Conservation (phyloP, 2,113 vertebrate species). For the Pseudolaguvia tuberculata region DNA sequence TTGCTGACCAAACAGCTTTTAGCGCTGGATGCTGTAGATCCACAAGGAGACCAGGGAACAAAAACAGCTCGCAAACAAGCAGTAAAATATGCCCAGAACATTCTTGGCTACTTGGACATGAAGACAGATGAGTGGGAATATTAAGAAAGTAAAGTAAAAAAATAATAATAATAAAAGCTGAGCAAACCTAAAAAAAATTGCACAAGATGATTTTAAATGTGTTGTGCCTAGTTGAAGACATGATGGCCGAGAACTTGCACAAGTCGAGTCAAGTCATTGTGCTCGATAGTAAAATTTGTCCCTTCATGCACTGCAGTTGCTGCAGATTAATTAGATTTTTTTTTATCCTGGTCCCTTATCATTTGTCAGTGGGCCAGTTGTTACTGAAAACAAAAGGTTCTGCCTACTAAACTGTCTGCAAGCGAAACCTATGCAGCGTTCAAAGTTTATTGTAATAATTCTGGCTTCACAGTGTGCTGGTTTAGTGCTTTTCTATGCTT, state of each 20-base stretch:
- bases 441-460: slow-evolving; percentile 24
- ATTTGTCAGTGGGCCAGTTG: slow-evolving; percentile 36
- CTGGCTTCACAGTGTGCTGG: slow-evolving; percentile 19
- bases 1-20: slow-evolving; percentile 93
- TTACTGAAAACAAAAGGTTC: slow-evolving; percentile 43
- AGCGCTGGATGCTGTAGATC: slow-evolving; percentile 89
- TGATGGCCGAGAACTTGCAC: not conserved
- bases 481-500: slow-evolving; percentile 9
- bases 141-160: slow-evolving; percentile 53
- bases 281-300: slow-evolving; percentile 51
- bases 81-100: slow-evolving; percentile 93
- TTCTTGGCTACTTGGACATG: slow-evolving; percentile 93
- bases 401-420: slow-evolving; percentile 46
- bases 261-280: slow-evolving; percentile 39
- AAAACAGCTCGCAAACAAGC: slow-evolving; percentile 91
- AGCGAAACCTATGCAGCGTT: slow-evolving; percentile 26
- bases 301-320: slow-evolving; percentile 63
- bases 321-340: slow-evolving; percentile 47
- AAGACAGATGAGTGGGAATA: slow-evolving; percentile 98
- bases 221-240: slow-evolving; percentile 33
- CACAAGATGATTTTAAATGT: slow-evolving; percentile 24
- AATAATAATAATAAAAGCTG: too few relatives aligned
- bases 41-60: slow-evolving; percentile 80
- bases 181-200: slow-evolving; percentile 8
- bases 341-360: slow-evolving; percentile 46